Base-by-base conservation (phyloP, 53 echinoderm and acorn worm genomes). In the Stichopus horrens region DNA sequence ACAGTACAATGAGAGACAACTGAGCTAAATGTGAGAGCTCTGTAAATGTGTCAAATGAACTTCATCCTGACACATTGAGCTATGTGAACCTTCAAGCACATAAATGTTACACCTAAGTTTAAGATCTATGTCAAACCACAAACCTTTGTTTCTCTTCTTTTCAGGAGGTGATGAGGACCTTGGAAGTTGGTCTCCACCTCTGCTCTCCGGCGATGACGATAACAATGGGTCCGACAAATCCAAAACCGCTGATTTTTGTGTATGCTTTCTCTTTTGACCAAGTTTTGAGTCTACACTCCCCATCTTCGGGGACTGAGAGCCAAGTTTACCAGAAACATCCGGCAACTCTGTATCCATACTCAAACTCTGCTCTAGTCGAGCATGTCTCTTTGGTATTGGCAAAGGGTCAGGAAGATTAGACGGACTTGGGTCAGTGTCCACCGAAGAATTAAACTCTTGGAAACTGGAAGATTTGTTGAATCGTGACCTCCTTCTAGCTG, bases 61-160 rank as follows among this genome's bases (percentile, higher is more conserved):
- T 37, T 37, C 37, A 37, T 37, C 1, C 37, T 37, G 37, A 37
- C 37, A 37, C 37, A 37, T 37, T 37, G 37, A 37, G 37, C 37
- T 37, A 37, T 37, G 37, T 37, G 37, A 2, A 37, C 37, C 37
- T 37, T 37, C 37, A 37, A 37, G 37, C 37, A 37, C 37, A 37
- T 37, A 37, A 37, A 37, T 0, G 0, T 37, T 37, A 37, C 37
- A 37, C 37, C 37, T 0, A 37, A 37, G 37, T 37, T 37, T 37
- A 37, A 37, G 37, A 37, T 37, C 37, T 37, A 37, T 37, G 37
- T 37, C 0, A 7, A 63, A 16, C 71, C 19, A 18, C 71, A 18
- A 71, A 94, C 96, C 96, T 96, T 94, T 94, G 22, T 93, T 92
- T 37, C 94, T 90, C 73, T 92, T 96, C 89, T 96, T 94, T 81